Percentiles rank a stretch among this genome's conserved stretches.
These are phyloP conservation scores for Dermatemys mawii DNA, from an alignment of 2,113 vertebrate genomes.

Conservation along the genomic window DNA sequence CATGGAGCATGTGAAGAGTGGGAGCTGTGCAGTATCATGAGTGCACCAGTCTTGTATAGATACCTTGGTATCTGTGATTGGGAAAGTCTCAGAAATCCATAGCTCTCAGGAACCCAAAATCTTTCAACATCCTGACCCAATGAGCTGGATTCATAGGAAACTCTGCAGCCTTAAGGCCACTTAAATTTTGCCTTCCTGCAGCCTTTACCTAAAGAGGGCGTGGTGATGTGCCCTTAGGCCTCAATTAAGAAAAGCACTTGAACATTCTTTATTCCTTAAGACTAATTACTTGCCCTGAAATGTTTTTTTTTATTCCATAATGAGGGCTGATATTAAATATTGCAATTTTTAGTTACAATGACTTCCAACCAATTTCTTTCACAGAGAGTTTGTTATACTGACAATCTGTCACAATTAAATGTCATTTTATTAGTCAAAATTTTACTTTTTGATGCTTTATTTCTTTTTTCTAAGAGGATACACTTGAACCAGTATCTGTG, in stretches of 20 bases:
- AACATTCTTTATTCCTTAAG: background rate
- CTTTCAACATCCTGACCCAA: background rate
- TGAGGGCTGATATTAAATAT: background rate
- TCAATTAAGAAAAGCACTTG: background rate
- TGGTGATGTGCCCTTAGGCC: background rate
- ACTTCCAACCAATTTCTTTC: background rate
- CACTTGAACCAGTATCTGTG: background rate
- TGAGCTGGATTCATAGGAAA: background rate
- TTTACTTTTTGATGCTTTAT: background rate
- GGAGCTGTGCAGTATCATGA: background rate
- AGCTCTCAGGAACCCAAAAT: background rate
- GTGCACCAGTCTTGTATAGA: background rate
- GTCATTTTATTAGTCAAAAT: background rate
- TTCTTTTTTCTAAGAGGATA: background rate
- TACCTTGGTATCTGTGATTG: background rate
- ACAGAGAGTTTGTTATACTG: background rate
- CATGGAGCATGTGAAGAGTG: background rate
- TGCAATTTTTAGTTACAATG: background rate
- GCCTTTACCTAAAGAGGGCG: background rate
- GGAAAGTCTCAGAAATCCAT: background rate
- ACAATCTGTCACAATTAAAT: background rate
- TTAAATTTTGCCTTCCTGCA: background rate
- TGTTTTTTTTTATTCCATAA: background rate
- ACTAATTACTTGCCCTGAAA: background rate
- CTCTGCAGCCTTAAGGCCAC: background rate